phyloP scores from a whole-genome alignment of 2,888 invertebrate genomes.

The Busseola fusca region DNA sequence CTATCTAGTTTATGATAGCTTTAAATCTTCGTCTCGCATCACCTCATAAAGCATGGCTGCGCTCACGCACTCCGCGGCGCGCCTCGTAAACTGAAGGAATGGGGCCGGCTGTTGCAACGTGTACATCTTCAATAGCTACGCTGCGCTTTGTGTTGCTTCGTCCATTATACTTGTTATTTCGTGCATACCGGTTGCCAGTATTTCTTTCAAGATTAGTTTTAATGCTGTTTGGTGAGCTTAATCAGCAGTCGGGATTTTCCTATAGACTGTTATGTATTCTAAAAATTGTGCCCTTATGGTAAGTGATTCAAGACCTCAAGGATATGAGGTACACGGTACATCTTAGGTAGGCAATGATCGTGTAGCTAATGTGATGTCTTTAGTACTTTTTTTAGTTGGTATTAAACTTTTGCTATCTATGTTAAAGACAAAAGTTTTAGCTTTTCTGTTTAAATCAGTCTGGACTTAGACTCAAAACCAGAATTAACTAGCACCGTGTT shows the following conservation, averaged over 20 bases:
- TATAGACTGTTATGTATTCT: constrained; percentile 4
- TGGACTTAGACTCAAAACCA: background rate
- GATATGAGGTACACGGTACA: background rate
- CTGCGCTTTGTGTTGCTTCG: constrained; percentile 20
- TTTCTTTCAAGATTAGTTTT: constrained; percentile 33
- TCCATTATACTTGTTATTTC: constrained; percentile 26
- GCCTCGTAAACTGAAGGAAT: constrained; percentile 59
- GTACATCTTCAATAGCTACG: constrained; percentile 38
- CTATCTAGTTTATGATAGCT: constrained; percentile 46
- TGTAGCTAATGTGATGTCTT: constrained; percentile 7
- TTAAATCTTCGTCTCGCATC: constrained; percentile 51
- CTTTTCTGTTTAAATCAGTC: background rate
- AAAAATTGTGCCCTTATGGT: background rate
- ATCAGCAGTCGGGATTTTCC: background rate
- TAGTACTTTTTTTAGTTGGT: background rate
- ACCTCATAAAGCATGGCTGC: constrained; percentile 38
- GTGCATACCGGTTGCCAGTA: constrained; percentile 24
- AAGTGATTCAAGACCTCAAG: constrained; percentile 5
- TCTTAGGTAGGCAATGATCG: background rate
- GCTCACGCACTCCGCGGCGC: constrained; percentile 32
- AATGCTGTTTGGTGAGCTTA: background rate
- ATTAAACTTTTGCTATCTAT: background rate
- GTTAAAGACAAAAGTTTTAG: background rate
- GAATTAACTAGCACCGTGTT: background rate
- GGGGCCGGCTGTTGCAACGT: constrained; percentile 57